phyloP scores from a whole-genome alignment of 2,113 vertebrate genomes.

The Colaptes auratus region DNA sequence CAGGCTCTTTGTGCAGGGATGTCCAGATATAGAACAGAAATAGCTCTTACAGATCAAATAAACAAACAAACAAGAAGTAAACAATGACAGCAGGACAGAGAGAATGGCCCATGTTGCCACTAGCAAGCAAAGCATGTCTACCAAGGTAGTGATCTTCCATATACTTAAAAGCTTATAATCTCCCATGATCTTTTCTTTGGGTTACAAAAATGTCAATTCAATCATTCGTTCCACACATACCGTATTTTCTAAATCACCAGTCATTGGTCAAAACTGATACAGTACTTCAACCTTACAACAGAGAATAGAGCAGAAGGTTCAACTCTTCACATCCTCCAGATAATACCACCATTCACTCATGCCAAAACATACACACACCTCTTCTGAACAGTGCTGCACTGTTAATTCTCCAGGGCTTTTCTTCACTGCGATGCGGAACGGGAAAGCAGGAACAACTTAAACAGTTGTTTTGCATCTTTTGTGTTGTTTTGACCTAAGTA shows the following conservation, averaged over 20 bases:
- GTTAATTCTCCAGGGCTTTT: neutral
- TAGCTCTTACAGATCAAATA: neutral
- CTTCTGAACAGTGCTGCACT: neutral
- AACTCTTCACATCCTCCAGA: neutral
- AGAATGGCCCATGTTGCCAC: neutral
- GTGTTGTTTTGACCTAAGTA: neutral
- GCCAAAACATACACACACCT: neutral
- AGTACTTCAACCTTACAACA: neutral
- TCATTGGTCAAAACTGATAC: neutral
- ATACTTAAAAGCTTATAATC: neutral
- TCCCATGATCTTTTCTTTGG: constrained; percentile 2
- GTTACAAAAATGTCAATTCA: constrained; percentile 19
- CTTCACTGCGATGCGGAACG: neutral
- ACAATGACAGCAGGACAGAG: neutral
- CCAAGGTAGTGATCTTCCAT: neutral
- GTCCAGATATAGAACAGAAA: neutral
- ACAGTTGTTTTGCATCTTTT: neutral
- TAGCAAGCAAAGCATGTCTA: neutral
- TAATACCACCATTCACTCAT: neutral
- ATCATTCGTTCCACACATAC: neutral
- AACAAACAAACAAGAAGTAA: neutral
- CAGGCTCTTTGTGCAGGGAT: neutral
- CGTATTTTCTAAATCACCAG: neutral
- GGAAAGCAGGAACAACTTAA: neutral
- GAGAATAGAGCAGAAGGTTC: neutral